A percentile compares a stretch with the other conserved stretches of the same genome.
phyloP scores from a whole-genome alignment of 2,888 invertebrate species.

The Aphodius granarius region DNA sequence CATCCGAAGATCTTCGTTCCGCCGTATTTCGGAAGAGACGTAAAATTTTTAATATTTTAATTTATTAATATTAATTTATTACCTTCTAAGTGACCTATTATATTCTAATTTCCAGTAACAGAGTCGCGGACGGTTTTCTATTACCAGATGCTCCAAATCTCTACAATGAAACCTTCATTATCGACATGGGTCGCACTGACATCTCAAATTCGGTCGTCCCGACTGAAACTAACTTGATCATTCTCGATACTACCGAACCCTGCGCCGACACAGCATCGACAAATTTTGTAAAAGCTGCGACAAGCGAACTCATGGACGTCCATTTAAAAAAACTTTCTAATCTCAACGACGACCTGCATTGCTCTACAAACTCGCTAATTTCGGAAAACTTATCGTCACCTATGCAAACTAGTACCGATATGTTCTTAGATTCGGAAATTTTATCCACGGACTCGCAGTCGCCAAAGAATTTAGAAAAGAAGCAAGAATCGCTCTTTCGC shows the following conservation, averaged over 20 bases:
- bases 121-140: slow-evolving; percentile 21
- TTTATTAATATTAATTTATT: not conserved
- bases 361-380: slow-evolving; percentile 53
- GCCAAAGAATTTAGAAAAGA: slow-evolving; percentile 45
- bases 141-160: slow-evolving; percentile 30
- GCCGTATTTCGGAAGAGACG: too few species aligned
- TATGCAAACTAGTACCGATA: slow-evolving; percentile 56
- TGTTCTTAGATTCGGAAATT: slow-evolving; percentile 53
- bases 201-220: slow-evolving; percentile 24
- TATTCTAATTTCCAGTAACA: too few species aligned
- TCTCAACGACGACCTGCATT: slow-evolving; percentile 41
- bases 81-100: too few species aligned
- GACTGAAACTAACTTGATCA: slow-evolving; percentile 15
- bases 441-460: slow-evolving; percentile 54
- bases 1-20: too few species aligned
- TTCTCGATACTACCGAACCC: slow-evolving; percentile 14
- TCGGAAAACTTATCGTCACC: slow-evolving; percentile 55
- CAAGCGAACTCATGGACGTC: not conserved
- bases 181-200: slow-evolving; percentile 31
- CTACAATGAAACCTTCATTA: slow-evolving; percentile 35
- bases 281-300: not conserved
- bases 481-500: slow-evolving; percentile 37
- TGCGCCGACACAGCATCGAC: not conserved
- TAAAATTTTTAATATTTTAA: not conserved
- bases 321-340: slow-evolving; percentile 35